A percentile compares a stretch with the other conserved stretches of the same genome.
phyloP scores from a whole-genome alignment of 2,113 vertebrate genomes.

The Jacana jacana region DNA sequence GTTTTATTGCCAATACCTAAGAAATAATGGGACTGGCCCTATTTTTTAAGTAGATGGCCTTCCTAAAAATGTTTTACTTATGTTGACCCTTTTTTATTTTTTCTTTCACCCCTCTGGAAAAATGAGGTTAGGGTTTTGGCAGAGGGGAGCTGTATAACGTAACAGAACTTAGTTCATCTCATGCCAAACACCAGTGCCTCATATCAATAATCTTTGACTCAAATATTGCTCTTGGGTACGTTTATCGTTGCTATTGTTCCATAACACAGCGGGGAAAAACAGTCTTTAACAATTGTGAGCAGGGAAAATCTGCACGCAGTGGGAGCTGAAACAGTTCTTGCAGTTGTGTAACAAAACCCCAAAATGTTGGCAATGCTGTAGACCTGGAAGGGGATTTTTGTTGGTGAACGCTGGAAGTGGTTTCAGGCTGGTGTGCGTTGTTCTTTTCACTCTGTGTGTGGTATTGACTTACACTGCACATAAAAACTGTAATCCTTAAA shows the following conservation, averaged over 20 bases:
- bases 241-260: constrained; percentile 51
- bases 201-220: background rate
- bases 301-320: background rate
- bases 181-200: constrained; percentile 15
- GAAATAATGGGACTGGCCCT: background rate
- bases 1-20: background rate
- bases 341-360: constrained; percentile 34
- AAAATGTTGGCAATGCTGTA: background rate
- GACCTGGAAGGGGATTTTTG: background rate
- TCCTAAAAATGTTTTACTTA: background rate
- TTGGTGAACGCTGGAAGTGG: background rate
- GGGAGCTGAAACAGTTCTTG: constrained; percentile 12
- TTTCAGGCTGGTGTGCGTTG: background rate
- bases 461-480: background rate
- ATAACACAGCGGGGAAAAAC: constrained; percentile 10
- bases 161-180: constrained; percentile 20
- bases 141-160: background rate
- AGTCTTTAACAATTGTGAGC: background rate
- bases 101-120: background rate
- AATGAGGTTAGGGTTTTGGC: constrained; percentile 23
- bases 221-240: constrained; percentile 7
- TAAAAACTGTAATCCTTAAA: background rate
- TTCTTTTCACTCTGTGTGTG: background rate
- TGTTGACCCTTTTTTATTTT: background rate
- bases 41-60: background rate